A percentile compares a stretch with the other conserved stretches of the same genome.
phyloP scores from a whole-genome alignment of 2,113 vertebrate genomes.

The Forbesichthys papilliferus region DNA sequence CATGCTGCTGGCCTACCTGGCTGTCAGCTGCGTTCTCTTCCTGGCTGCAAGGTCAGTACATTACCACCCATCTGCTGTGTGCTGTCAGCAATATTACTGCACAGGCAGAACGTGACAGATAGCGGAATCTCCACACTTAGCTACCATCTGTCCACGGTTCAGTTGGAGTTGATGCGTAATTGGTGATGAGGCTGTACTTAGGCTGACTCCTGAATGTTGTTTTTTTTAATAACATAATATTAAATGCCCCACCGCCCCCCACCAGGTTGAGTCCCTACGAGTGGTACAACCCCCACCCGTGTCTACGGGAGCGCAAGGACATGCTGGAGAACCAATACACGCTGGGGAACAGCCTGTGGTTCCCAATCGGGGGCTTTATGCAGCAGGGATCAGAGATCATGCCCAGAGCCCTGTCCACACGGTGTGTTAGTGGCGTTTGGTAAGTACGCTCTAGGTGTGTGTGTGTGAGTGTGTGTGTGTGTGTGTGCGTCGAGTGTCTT shows the following conservation, averaged over 20 bases:
- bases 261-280: constrained; percentile 90
- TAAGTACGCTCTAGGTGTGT: constrained; percentile 65
- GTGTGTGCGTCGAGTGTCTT: background rate
- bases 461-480: background rate
- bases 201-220: background rate
- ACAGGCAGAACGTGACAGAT: background rate
- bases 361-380: constrained; percentile 95
- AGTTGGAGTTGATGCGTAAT: constrained; percentile 35
- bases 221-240: background rate
- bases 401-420: constrained; percentile 89
- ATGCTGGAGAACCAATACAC: constrained; percentile 95
- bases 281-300: constrained; percentile 95
- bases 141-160: constrained; percentile 33
- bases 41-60: constrained; percentile 87
- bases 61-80: constrained; percentile 37
- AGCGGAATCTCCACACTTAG: constrained; percentile 15
- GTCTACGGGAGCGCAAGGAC: constrained; percentile 83
- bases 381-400: constrained; percentile 95
- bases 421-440: constrained; percentile 96
- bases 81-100: background rate
- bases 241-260: constrained; percentile 1
- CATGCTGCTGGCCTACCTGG: constrained; percentile 94
- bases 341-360: constrained; percentile 93
- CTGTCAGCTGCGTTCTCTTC: constrained; percentile 94
- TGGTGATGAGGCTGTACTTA: background rate